Evolutionary conservation across 2,113 vertebrate genomes (phyloP).

Genomic region (Labeo rohita): DNA sequence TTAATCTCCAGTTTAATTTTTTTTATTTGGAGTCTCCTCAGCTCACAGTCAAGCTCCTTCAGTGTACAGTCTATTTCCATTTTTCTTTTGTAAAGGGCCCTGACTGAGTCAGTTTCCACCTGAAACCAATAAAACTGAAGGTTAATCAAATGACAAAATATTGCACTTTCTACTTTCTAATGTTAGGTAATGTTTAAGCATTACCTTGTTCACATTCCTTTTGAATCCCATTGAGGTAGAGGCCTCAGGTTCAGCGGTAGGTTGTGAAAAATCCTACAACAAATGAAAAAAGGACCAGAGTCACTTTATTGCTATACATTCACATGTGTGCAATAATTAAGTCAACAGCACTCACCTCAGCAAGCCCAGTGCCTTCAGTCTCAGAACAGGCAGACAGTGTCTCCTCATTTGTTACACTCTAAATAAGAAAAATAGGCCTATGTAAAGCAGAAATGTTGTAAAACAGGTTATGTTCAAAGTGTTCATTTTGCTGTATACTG

Average conservation of each 20-base stretch:
- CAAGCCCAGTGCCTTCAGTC: background rate
- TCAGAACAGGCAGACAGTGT: background rate
- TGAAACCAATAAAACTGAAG: background rate
- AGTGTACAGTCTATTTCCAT: background rate
- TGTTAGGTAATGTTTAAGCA: background rate
- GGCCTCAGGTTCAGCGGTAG: background rate
- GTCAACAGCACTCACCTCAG: background rate
- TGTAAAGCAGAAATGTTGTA: background rate
- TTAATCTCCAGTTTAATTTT: background rate
- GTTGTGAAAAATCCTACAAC: background rate
- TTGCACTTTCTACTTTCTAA: too few relatives aligned
- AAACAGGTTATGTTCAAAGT: too few relatives aligned
- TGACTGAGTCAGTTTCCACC: background rate
- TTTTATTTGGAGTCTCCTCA: background rate
- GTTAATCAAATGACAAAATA: too few relatives aligned
- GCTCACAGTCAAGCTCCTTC: background rate
- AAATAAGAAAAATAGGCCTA: background rate
- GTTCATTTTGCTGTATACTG: too few relatives aligned
- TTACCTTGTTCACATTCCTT: conserved; percentile 3
- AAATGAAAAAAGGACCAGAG: background rate
- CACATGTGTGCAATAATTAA: background rate
- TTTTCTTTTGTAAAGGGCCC: background rate
- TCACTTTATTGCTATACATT: background rate
- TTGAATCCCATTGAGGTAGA: background rate
- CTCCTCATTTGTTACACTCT: background rate